phyloP scores from a whole-genome alignment of 2,888 invertebrate genomes.

The Patella depressa region DNA sequence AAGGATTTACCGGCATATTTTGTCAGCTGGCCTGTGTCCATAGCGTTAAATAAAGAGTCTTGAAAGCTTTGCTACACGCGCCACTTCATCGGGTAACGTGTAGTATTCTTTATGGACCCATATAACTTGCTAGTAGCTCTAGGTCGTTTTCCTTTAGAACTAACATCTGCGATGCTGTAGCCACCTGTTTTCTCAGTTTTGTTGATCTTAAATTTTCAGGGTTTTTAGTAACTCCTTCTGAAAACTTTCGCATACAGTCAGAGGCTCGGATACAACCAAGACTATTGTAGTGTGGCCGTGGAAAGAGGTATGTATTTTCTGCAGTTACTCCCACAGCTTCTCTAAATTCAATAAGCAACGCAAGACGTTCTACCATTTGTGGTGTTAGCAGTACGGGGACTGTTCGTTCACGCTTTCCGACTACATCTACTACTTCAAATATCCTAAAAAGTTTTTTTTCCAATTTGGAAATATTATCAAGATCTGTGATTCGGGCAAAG shows the following conservation, averaged over 20 bases:
- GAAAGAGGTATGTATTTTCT: not conserved
- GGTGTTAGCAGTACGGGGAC: not conserved
- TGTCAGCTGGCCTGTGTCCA: not conserved
- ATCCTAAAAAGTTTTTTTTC: too few relatives aligned
- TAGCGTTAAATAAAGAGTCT: not conserved
- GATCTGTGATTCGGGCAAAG: not conserved
- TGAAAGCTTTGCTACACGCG: not conserved
- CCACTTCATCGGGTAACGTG: not conserved
- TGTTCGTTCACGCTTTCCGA: not conserved
- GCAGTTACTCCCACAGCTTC: not conserved
- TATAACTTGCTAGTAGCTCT: not conserved
- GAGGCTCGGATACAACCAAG: not conserved
- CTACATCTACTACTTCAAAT: too few relatives aligned
- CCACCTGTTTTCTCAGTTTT: not conserved
- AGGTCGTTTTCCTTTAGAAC: not conserved
- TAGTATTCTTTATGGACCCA: constrained; percentile 3
- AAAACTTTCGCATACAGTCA: not conserved
- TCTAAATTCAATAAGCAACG: not conserved
- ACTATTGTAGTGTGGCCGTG: not conserved
- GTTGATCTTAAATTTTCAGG: not conserved
- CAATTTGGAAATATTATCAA: too few relatives aligned
- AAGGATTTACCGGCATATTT: not conserved
- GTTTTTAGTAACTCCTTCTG: not conserved
- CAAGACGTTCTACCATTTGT: not conserved
- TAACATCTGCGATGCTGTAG: not conserved